Conservation (phyloP, 2,888 invertebrate species). For the Arenicola marina region DNA sequence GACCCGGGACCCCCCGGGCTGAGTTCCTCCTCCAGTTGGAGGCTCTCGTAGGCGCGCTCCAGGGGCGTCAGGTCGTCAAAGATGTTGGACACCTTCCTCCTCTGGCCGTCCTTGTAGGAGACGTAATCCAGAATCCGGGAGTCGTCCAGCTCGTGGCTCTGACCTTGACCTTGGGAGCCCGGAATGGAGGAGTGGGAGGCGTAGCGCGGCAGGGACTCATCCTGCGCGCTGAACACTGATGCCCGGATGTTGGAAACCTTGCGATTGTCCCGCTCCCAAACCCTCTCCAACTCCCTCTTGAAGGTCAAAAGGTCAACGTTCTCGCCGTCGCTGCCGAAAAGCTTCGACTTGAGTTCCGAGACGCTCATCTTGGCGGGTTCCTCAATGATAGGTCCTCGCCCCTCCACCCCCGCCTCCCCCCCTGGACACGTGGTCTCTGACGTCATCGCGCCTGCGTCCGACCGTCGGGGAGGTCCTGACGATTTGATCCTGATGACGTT, state of each 20-base stretch:
- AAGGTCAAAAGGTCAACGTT: background rate
- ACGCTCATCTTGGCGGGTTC: slow-evolving; percentile 15
- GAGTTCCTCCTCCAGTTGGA: slow-evolving; percentile 42
- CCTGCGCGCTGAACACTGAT: slow-evolving; percentile 9
- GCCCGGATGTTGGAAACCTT: slow-evolving; percentile 12
- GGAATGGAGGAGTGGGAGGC: background rate
- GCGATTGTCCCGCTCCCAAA: slow-evolving; percentile 4
- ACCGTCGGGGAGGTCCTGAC: no score
- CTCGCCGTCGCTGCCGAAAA: slow-evolving; percentile 23
- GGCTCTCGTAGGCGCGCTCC: slow-evolving; percentile 48
- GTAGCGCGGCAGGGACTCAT: slow-evolving; percentile 4
- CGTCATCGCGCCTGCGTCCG: no score
- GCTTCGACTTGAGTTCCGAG: slow-evolving; percentile 19
- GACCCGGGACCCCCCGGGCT: background rate
- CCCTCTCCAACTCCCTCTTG: background rate
- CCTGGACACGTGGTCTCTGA: no score
- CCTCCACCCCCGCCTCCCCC: background rate
- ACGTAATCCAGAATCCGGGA: slow-evolving; percentile 21
- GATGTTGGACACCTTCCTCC: slow-evolving; percentile 43
- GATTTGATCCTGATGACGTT: background rate
- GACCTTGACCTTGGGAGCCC: slow-evolving; percentile 2
- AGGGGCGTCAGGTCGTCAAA: slow-evolving; percentile 51
- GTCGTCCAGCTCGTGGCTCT: slow-evolving; percentile 22
- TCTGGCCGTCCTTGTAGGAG: slow-evolving; percentile 37
- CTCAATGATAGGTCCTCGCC: background rate